Base-by-base conservation (phyloP, 1,140 invertebrate species). In the Eciton burchellii region DNA sequence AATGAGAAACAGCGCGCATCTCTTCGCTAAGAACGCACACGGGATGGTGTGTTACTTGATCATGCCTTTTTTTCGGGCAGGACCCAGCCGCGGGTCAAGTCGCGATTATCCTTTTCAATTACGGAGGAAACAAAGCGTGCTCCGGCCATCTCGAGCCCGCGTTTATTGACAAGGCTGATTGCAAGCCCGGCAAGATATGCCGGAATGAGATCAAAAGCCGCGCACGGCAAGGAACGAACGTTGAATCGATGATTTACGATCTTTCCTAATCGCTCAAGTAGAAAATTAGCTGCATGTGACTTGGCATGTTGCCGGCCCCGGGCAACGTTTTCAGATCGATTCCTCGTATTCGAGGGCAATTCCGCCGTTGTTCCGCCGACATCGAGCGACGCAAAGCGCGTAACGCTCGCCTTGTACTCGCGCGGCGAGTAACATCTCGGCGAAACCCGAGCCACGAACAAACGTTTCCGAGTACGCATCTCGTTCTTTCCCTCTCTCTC, bases 361-460 rank as follows among this genome's bases (percentile, higher is more conserved):
- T 6, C 35, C 2, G 35, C 35, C 6, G 35, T 6, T 35, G 35
- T 35, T 35, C 35, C 26, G 5, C 14, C 52, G 24, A 70, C 49
- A 16, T 63, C 63, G 63, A 63, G 63, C 26, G 29, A 0, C 47
- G 29, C n/a, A 21, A 14, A 47, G 19, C 41, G 49, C 49, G 49
- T 14, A 70, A 70, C 47, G 66, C 56, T 60, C 71, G 43, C n/a
- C n/a, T n/a, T 35, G 43, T 77, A 35, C 24, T 56, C 19, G 29
- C 16, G 74, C 54, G 19, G n/a, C n/a, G 21, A 54, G 68, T 68
- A 68, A 11, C 62, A 29, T 29, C 29, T 68, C 56, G 49, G 35
- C 21, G 62, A 77, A 45, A 79, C n/a, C 12, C 49, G 63, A 65
- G 26, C 12, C 60, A 59, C 9, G 54, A 77, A 68, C 65, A 56